Evolutionary conservation across 2,888 invertebrate genomes (phyloP), one percentile per base, ranked within the genome.

Genomic region (Eupithecia exiguata): DNA sequence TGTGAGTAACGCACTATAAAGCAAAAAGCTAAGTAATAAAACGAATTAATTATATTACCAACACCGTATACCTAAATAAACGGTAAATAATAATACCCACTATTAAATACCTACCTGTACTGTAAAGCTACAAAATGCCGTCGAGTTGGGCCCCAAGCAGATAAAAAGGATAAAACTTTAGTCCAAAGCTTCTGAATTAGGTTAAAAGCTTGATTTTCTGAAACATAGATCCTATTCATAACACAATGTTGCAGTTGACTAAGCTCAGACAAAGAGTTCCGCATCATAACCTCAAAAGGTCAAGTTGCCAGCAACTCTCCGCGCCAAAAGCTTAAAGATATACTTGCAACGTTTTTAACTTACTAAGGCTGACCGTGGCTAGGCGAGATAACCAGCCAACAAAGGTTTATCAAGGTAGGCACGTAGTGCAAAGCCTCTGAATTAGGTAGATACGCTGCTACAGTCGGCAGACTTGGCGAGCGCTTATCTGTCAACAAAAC

Each of bases 401-500:
- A 91, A 91, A 89, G 90, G 88, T 88, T 89, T 92, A 91, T 91
- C 92, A 81, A 81, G 71, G 85, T 85, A 86, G 86, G 89, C 89
- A 89, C 88, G 90, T 88, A 87, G 84, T 61, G 70, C 83, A 86
- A 90, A 89, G 87, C 87, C 86, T 85, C 82, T 83, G 89, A 88
- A 90, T 90, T 89, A 66, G 40, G 63, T 36, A 65, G 63, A 65
- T 40, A 89, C 86, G 84, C 79, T 82, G 84, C 82, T 82, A 85
- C 79, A 80, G 80, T 77, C 78, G 80, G 83, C 79, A 83, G 83
- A 86, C 86, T 92, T 91, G 92, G 91, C 91, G 83, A 80, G 79
- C 76, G 81, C 89, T 92, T 92, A 92, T 92, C 92, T 90, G 85
- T 88, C 89, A 89, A 89, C 90, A 88, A 88, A 89, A 88, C 84